Percentiles rank a stretch among this genome's conserved stretches.
Conservation (phyloP, 2,888 invertebrate species). For the Mimachlamys varia region DNA sequence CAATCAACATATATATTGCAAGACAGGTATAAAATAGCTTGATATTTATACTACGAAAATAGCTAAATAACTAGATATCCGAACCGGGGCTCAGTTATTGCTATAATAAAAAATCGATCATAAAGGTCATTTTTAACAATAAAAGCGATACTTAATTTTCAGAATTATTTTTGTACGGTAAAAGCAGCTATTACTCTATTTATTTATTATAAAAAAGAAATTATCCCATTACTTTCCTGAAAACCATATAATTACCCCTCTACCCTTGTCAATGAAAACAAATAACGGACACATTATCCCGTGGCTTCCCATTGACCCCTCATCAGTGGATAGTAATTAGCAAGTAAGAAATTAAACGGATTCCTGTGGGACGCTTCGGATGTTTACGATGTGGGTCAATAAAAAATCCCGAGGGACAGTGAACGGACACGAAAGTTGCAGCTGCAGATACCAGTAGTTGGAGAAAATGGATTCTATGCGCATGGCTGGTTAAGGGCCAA, state of each 20-base stretch:
- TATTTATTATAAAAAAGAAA: background rate
- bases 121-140: background rate
- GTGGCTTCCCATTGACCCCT: background rate
- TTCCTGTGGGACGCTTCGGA: background rate
- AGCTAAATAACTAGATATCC: too few relatives aligned
- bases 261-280: background rate
- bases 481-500: background rate
- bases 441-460: background rate
- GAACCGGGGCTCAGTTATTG: too few relatives aligned
- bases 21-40: too few relatives aligned
- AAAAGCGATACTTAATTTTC: background rate
- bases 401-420: conserved; percentile 5
- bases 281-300: background rate
- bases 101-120: too few relatives aligned
- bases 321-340: background rate
- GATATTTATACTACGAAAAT: too few relatives aligned
- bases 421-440: background rate
- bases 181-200: background rate
- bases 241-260: background rate
- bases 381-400: conserved; percentile 34
- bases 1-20: too few relatives aligned
- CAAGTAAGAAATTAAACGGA: background rate
- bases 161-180: background rate
- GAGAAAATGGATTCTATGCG: conserved; percentile 1
- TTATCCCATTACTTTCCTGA: background rate